Evolutionary conservation across 2,888 invertebrate genomes (phyloP).

Genomic region (Julus scanicus): DNA sequence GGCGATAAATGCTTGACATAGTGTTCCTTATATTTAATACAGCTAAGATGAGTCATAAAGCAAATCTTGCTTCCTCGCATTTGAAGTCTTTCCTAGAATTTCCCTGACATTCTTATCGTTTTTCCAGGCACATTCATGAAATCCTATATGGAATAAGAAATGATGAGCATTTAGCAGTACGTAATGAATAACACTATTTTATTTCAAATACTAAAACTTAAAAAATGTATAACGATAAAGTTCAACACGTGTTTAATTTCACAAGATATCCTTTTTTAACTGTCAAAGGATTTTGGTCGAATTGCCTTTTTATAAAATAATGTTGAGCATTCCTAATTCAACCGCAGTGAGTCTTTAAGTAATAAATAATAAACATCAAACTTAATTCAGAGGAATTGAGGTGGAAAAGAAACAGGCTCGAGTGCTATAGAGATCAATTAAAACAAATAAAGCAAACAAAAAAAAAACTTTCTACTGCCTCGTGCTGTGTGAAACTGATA

Average conservation of each 20-base stretch:
- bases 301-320: slow-evolving; percentile 33
- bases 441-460: slow-evolving; percentile 44
- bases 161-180: not conserved
- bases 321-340: slow-evolving; percentile 40
- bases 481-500: not conserved
- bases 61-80: not conserved
- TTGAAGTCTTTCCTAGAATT: not conserved
- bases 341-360: slow-evolving; percentile 48
- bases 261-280: slow-evolving; percentile 14
- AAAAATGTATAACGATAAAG: slow-evolving; percentile 46
- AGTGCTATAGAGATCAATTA: slow-evolving; percentile 15
- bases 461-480: not conserved
- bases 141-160: not conserved
- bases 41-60: not conserved
- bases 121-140: not conserved
- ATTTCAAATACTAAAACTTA: slow-evolving; percentile 51
- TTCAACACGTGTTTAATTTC: slow-evolving; percentile 38
- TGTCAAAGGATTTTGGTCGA: slow-evolving; percentile 9
- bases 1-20: slow-evolving; percentile 5
- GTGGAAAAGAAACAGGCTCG: slow-evolving; percentile 34
- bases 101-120: not conserved
- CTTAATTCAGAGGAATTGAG: slow-evolving; percentile 37
- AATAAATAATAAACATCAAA: slow-evolving; percentile 49
- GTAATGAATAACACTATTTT: slow-evolving; percentile 44
- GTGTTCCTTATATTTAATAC: not conserved